Evolutionary conservation across 2,113 vertebrate genomes (phyloP), one percentile per base, ranked within the genome.

Genomic region (Dipodomys ordii): DNA sequence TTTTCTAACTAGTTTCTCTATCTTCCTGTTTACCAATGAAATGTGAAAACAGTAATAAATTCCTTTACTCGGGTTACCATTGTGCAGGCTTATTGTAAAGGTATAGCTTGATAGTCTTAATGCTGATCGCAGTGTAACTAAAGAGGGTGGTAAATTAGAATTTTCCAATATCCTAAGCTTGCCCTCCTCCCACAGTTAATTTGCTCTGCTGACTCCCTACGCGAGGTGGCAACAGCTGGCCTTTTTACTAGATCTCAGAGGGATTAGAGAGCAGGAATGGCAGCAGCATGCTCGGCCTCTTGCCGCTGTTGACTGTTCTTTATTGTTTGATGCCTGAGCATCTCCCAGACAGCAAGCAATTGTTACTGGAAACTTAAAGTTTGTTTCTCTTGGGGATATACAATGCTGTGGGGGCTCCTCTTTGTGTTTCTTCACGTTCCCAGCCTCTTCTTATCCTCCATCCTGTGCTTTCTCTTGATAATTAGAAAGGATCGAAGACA

Each of bases 191-290:
- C 0, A 0, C 25, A n/a, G 49, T 87, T 91, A 65, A 78, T 81
- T 65, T 97, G 97, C 92, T 19, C 0, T 98, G 97, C 98, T 97
- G 84, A 67, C 92, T 97, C 89, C 68, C 85, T 93, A 67, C 97
- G 0, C 96, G 46, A 97, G 98, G 92, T 97, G 98, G 98, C 98
- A 97, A 97, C 97, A 94, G 94, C 96, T 84, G 94, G 92, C 97
- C 93, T 96, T 92, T 88, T 46, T 35, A 62, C 72, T 74, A 13
- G 84, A 86, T 73, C 67, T 80, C 64, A 35, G 87, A 87, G 97
- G 96, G 97, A 94, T 94, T 95, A 93, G 88, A 3, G 10, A 57
- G 90, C 4, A 12, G 83, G 73, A 60, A 22, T 64, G 35, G 30
- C 57, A 79, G 94, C 96, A 80, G 93, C 92, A 7, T 85, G 96